These are phyloP conservation scores for Pelobates cultripes DNA, from an alignment of 2,797 vertebrate genomes.

Conservation along the genomic window DNA sequence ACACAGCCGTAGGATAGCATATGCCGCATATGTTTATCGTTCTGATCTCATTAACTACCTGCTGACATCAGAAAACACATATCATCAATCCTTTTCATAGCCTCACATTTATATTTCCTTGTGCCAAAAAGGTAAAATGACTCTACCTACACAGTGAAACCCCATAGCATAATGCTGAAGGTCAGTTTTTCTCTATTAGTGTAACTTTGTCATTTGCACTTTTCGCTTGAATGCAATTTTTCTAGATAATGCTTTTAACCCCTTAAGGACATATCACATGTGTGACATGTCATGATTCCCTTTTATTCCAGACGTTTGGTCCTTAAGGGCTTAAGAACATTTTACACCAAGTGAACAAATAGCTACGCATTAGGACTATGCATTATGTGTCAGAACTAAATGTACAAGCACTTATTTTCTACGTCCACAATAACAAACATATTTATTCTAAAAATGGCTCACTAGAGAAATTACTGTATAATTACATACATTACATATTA, in stretches of 20 bases:
- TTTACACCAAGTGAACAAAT: constrained; percentile 12
- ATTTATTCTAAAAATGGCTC: constrained; percentile 18
- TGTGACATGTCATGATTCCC: no score
- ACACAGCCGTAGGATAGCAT: no score
- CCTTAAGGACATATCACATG: no score
- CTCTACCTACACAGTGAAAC: background rate
- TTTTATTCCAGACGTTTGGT: no score
- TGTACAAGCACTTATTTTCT: background rate
- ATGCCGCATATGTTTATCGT: background rate
- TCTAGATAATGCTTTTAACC: constrained; percentile 7
- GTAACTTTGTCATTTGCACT: constrained; percentile 1
- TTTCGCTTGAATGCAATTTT: background rate
- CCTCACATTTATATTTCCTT: background rate
- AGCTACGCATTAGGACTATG: background rate
- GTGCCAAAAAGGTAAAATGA: background rate
- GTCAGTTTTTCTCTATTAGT: background rate
- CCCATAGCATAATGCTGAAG: background rate
- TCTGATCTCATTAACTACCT: background rate
- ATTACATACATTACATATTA: constrained; percentile 15
- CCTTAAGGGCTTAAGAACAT: no score
- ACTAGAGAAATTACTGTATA: constrained; percentile 8
- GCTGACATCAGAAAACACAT: background rate
- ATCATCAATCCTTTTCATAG: background rate
- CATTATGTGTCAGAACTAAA: constrained; percentile 13
- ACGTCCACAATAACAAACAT: background rate